phyloP scores from a whole-genome alignment of 53 echinoderm and acorn worm species.

The Mesocentrotus franciscanus region DNA sequence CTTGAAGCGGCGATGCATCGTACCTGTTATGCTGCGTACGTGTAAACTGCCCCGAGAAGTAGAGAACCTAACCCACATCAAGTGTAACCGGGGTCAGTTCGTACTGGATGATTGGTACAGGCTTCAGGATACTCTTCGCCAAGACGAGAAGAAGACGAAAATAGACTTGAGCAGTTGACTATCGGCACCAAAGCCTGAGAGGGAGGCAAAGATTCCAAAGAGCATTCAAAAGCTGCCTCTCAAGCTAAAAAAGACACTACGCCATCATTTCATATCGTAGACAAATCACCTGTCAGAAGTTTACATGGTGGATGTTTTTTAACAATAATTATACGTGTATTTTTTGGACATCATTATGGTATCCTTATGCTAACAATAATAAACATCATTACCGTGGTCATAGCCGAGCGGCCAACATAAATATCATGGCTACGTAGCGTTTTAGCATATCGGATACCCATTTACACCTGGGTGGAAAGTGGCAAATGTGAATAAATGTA shows the following conservation, averaged over 20 bases:
- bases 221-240: neutral
- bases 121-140: slow-evolving; percentile 74
- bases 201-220: neutral
- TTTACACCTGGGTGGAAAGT: no score
- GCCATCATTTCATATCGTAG: neutral
- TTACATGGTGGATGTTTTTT: neutral
- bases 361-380: no score
- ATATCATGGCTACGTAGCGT: no score
- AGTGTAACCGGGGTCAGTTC: slow-evolving; percentile 87
- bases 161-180: slow-evolving; percentile 22
- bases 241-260: neutral
- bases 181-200: neutral
- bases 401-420: no score
- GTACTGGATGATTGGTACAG: slow-evolving; percentile 84
- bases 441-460: no score
- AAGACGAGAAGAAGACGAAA: slow-evolving; percentile 57
- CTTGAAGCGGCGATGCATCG: slow-evolving; percentile 73
- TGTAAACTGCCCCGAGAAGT: slow-evolving; percentile 85
- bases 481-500: no score
- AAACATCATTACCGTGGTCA: no score
- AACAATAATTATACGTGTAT: no score
- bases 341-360: no score
- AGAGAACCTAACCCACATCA: slow-evolving; percentile 84
- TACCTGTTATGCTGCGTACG: slow-evolving; percentile 84
- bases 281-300: neutral